These are phyloP conservation scores for Ellobius talpinus DNA, from an alignment of 2,113 vertebrate species.

Conservation along the genomic window DNA sequence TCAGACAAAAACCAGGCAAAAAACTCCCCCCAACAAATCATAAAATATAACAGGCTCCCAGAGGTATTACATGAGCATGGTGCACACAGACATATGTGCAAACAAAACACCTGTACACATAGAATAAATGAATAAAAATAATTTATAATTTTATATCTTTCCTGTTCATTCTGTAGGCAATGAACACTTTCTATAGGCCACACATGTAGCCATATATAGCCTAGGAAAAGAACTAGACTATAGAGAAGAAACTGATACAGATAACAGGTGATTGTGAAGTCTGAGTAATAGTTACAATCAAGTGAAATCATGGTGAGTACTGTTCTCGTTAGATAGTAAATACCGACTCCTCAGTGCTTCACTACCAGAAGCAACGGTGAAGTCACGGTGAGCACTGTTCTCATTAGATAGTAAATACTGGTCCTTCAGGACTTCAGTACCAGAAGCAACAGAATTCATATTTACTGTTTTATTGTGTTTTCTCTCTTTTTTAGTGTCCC, in stretches of 20 bases:
- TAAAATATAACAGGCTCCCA: not conserved
- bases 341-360: not conserved
- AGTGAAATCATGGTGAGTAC: not conserved
- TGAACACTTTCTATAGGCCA: not conserved
- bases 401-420: not conserved
- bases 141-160: not conserved
- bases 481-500: constrained; percentile 84
- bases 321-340: not conserved
- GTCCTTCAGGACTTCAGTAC: not conserved
- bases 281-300: not conserved
- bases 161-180: not conserved
- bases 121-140: not conserved
- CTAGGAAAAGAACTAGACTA: not conserved
- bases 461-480: not conserved
- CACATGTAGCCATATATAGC: not conserved
- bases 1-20: not conserved
- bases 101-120: not conserved
- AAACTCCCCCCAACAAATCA: not conserved
- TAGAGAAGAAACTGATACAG: not conserved
- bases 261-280: not conserved
- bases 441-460: not conserved
- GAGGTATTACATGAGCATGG: not conserved
- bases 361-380: not conserved
- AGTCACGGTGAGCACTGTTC: not conserved
- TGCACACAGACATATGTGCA: not conserved